Evolutionary conservation across 2,797 vertebrate genomes (phyloP).

Genomic region (Intellagama lesueurii): DNA sequence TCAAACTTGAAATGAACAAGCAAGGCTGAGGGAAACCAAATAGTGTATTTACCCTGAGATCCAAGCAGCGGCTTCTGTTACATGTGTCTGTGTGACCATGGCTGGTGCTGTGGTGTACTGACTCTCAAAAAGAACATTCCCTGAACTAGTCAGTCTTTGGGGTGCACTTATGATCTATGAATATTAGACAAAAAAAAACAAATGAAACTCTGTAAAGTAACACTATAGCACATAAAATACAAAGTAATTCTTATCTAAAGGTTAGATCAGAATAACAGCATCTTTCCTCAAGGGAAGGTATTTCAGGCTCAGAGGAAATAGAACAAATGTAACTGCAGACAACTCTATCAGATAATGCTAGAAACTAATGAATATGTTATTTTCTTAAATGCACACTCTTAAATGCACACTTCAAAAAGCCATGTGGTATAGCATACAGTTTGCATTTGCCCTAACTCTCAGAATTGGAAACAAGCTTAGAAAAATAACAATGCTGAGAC

Average conservation of each 20-base stretch:
- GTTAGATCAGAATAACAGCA: constrained; percentile 7
- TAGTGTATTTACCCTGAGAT: constrained; percentile 80
- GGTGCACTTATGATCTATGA: constrained; percentile 87
- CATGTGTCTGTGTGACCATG: constrained; percentile 86
- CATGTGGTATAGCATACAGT: neutral
- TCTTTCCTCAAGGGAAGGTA: neutral
- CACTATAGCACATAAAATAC: neutral
- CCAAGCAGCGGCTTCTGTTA: constrained; percentile 82
- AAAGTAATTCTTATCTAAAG: neutral
- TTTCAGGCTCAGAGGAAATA: neutral
- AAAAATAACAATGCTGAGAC: neutral
- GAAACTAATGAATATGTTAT: neutral
- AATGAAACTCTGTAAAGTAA: constrained; percentile 22
- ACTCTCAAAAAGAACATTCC: constrained; percentile 84
- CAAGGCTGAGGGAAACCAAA: constrained; percentile 20
- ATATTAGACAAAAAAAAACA: constrained; percentile 45
- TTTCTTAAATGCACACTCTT: neutral
- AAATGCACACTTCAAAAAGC: neutral
- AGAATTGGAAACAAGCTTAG: neutral
- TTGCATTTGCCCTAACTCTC: neutral
- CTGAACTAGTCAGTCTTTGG: constrained; percentile 83
- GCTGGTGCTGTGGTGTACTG: constrained; percentile 79
- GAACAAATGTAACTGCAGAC: neutral
- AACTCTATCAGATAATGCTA: neutral
- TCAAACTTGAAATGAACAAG: neutral